These are phyloP conservation scores for Pseudois nayaur DNA, from an alignment of 2,113 vertebrate genomes.

Conservation along the genomic window DNA sequence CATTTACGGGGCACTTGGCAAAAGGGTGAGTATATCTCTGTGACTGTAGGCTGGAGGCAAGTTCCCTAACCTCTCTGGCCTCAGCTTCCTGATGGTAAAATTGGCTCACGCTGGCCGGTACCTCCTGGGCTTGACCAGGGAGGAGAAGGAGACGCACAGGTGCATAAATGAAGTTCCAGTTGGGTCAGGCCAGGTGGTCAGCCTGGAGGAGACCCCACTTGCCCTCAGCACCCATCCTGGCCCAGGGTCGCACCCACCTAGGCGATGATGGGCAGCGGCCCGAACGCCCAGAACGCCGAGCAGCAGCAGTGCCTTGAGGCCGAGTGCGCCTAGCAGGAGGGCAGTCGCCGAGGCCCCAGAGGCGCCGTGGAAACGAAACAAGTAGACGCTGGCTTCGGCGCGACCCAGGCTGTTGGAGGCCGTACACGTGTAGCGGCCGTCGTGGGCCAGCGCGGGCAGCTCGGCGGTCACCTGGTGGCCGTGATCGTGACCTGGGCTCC, in stretches of 20 bases:
- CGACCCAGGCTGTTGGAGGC: conserved; percentile 81
- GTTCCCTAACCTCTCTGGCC: not conserved
- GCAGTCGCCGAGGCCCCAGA: conserved; percentile 10
- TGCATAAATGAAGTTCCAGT: not conserved
- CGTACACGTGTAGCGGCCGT: conserved; percentile 90
- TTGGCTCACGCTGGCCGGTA: not conserved
- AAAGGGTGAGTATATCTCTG: not conserved
- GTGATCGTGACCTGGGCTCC: not conserved
- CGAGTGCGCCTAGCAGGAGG: conserved; percentile 63
- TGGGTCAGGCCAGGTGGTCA: not conserved
- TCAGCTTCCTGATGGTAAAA: not conserved
- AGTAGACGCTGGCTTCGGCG: conserved; percentile 80
- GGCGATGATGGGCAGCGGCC: not conserved
- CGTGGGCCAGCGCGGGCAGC: conserved; percentile 82
- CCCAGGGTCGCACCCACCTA: conserved; percentile 49
- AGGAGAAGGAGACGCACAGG: not conserved
- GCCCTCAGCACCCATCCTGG: not conserved
- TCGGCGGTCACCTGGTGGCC: conserved; percentile 83
- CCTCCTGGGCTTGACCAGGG: not conserved
- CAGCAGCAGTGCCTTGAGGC: conserved; percentile 76
- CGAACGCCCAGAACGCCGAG: conserved; percentile 61
- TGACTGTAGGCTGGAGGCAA: not conserved
- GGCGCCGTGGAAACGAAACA: conserved; percentile 76
- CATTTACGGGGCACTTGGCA: not conserved
- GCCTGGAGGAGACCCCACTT: not conserved